A percentile compares a stretch with the other conserved stretches of the same genome.
Evolutionary conservation across 1,140 invertebrate species (phyloP).

Genomic region (Tetramorium alpestre): DNA sequence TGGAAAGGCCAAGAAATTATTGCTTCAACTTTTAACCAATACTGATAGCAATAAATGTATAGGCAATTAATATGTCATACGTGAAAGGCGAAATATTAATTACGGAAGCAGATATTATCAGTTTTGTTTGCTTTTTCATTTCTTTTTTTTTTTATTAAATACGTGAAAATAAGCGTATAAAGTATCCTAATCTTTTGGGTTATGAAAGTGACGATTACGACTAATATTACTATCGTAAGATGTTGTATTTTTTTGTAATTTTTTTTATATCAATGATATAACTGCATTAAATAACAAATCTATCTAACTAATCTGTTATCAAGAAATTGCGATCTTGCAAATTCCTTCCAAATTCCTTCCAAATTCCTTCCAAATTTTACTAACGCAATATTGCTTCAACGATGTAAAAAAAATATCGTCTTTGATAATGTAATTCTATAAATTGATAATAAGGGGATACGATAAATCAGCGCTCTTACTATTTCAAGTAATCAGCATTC

Average conservation of each 20-base stretch:
- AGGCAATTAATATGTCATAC: conserved; percentile 36
- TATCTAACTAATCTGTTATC: not conserved
- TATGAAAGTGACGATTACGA: not conserved
- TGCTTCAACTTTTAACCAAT: not conserved
- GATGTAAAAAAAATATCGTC: not conserved
- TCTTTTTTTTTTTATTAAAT: not conserved
- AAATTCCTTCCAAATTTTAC: not conserved
- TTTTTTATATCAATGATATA: not conserved
- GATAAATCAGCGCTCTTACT: conserved; percentile 16
- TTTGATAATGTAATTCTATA: not conserved
- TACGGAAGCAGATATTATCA: conserved; percentile 42
- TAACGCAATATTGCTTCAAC: not conserved
- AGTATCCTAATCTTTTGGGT: not conserved
- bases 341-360: too few species aligned
- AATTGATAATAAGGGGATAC: not conserved
- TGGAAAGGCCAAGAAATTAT: conserved; percentile 45
- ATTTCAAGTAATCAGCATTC: conserved; percentile 45
- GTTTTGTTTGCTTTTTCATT: not conserved
- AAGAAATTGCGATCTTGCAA: not conserved
- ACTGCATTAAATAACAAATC: not conserved
- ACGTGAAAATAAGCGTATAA: not conserved
- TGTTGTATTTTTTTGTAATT: not conserved
- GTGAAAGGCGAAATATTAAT: conserved; percentile 38
- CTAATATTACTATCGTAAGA: not conserved
- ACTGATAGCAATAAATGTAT: conserved; percentile 14